Percentiles rank a stretch among this genome's conserved stretches.
These are phyloP conservation scores for Brachypteracias leptosomus DNA, from an alignment of 2,113 vertebrate species.

Conservation along the genomic window DNA sequence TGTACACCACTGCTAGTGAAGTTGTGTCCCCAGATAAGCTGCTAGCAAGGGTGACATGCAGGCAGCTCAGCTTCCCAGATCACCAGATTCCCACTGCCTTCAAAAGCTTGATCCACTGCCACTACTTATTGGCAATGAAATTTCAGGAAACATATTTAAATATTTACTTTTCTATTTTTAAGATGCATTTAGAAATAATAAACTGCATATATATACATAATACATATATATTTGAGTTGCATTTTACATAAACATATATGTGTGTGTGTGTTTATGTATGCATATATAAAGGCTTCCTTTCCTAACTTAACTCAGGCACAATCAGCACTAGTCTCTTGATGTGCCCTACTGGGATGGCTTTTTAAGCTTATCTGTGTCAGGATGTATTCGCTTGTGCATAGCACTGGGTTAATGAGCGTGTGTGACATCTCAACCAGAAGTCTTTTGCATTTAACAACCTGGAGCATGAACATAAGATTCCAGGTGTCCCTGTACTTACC, in stretches of 20 bases:
- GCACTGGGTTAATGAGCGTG: background rate
- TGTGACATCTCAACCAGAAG: background rate
- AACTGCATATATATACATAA: background rate
- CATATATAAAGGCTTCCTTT: background rate
- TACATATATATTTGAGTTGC: background rate
- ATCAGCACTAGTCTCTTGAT: background rate
- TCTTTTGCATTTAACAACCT: background rate
- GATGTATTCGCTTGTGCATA: background rate
- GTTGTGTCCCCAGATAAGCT: background rate
- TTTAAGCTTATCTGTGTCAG: background rate
- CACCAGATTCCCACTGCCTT: background rate
- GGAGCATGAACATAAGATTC: background rate
- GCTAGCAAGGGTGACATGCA: background rate
- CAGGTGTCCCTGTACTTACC: background rate
- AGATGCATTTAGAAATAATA: background rate
- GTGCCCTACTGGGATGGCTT: background rate
- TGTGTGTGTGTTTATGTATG: fast-evolving
- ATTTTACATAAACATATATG: fast-evolving
- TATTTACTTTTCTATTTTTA: background rate
- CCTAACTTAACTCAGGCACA: background rate
- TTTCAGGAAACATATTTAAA: background rate
- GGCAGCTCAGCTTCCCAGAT: fast-evolving
- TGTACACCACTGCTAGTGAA: background rate
- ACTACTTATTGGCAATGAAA: background rate
- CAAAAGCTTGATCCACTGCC: background rate